Evolutionary conservation across 2,113 vertebrate genomes (phyloP).

Genomic region (Hirundichthys speculiger): DNA sequence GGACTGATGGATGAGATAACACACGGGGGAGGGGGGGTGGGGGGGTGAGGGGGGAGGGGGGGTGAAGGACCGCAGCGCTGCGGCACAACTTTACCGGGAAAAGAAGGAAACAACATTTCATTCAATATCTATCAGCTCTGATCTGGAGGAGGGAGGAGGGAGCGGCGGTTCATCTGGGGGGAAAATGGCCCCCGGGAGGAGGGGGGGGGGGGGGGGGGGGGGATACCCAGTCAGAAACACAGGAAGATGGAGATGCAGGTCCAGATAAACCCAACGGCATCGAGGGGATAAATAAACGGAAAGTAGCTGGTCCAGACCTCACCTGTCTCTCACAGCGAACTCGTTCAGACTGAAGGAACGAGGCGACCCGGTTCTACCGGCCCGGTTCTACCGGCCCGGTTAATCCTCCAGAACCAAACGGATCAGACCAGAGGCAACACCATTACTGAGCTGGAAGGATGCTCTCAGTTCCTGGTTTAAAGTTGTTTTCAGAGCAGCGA

Average conservation of each 20-base stretch:
- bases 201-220: conserved; percentile 14
- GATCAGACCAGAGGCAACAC: no score
- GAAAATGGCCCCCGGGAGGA: conserved; percentile 19
- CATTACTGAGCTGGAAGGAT: no score
- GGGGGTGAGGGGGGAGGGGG: conserved; percentile 34
- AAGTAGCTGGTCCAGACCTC: no score
- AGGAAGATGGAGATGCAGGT: conserved; percentile 34
- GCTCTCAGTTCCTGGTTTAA: no score
- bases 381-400: neutral
- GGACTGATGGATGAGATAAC: conserved; percentile 40
- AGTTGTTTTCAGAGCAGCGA: no score
- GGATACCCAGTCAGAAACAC: no score
- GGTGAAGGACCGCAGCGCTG: conserved; percentile 4
- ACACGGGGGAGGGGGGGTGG: conserved; percentile 32
- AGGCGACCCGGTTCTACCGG: neutral
- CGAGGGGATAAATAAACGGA: no score
- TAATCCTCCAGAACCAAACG: no score
- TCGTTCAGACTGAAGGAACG: neutral
- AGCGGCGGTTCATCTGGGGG: conserved; percentile 18
- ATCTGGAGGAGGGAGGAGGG: conserved; percentile 27
- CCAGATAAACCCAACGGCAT: no score
- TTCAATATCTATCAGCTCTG: conserved; percentile 62
- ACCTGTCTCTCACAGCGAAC: conserved; percentile 8
- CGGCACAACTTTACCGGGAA: conserved; percentile 7
- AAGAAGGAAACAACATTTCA: conserved; percentile 60